phyloP scores from a whole-genome alignment of 1,140 invertebrate species.

The Anastrepha ludens region DNA sequence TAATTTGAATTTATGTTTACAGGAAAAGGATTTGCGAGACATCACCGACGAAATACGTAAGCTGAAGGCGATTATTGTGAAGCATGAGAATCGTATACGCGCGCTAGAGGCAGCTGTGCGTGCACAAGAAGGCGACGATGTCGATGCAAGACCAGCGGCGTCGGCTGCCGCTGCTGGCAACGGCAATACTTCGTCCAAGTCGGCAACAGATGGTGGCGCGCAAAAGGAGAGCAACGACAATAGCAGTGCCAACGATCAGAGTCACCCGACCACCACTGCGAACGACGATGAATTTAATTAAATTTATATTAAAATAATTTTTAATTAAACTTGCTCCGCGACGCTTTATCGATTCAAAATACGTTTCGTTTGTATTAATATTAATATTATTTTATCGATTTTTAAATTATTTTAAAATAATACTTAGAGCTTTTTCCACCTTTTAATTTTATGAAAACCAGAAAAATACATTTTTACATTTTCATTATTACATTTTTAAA shows the following conservation, averaged over 20 bases:
- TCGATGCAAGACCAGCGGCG: constrained; percentile 69
- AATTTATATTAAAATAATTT: constrained; percentile 35
- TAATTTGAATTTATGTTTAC: constrained; percentile 57
- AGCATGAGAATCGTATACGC: constrained; percentile 90
- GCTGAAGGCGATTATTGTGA: constrained; percentile 93
- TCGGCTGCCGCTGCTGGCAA: constrained; percentile 58
- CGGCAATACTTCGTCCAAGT: constrained; percentile 58
- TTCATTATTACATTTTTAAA: constrained; percentile 52
- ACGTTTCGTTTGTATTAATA: constrained; percentile 50
- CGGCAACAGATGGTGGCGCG: constrained; percentile 38
- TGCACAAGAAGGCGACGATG: constrained; percentile 64
- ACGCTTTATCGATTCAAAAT: constrained; percentile 52
- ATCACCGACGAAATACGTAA: constrained; percentile 90
- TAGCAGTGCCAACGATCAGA: constrained; percentile 52
- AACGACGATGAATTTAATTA: constrained; percentile 56
- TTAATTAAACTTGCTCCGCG: constrained; percentile 46
- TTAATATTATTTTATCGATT: constrained; percentile 53
- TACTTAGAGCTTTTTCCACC: constrained; percentile 20
- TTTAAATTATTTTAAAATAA: constrained; percentile 52
- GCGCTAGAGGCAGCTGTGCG: constrained; percentile 75
- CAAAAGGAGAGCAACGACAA: constrained; percentile 54
- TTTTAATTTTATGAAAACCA: constrained; percentile 52
- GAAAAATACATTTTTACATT: constrained; percentile 45
- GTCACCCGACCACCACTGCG: constrained; percentile 52
- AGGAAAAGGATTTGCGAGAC: constrained; percentile 84